Percentiles rank a stretch among this genome's conserved stretches.
Conservation (phyloP, 2,797 vertebrate genomes). For the Chelidonichthys spinosus region DNA sequence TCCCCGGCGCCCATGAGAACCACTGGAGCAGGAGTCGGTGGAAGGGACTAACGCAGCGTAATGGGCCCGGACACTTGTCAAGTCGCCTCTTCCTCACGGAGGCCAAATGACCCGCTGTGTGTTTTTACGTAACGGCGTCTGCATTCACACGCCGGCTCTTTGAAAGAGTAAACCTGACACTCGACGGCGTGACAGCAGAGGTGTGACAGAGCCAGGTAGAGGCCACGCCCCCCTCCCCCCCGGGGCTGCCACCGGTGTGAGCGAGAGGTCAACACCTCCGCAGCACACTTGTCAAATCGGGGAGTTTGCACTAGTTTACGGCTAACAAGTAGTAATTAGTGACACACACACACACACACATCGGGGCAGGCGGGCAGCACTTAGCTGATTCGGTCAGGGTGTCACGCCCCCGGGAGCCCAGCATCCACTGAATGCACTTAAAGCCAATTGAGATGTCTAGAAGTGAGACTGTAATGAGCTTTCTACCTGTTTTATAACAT, state of each 20-base stretch:
- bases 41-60: conserved; percentile 73
- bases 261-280: conserved; percentile 83
- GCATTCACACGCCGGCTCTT: conserved; percentile 41
- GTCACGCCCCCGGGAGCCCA: conserved; percentile 16
- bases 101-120: conserved; percentile 73
- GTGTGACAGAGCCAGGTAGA: conserved; percentile 79
- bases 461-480: conserved; percentile 3
- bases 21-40: conserved; percentile 70
- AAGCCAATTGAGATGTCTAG: conserved; percentile 29
- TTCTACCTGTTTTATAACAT: conserved; percentile 42
- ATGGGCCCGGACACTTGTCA: conserved; percentile 85
- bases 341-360: conserved; percentile 52
- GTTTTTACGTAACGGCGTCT: conserved; percentile 51
- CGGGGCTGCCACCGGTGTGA: conserved; percentile 56
- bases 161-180: conserved; percentile 9
- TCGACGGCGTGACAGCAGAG: conserved; percentile 58
- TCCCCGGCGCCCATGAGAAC: conserved; percentile 52
- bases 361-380: conserved; percentile 7
- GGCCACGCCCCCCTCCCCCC: conserved; percentile 52
- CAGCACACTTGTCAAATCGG: conserved; percentile 82
- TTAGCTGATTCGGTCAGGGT: conserved; percentile 46
- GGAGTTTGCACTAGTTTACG: conserved; percentile 73
- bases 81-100: conserved; percentile 73
- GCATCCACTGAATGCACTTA: conserved; percentile 12
- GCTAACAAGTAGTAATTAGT: conserved; percentile 84